Base-by-base conservation (phyloP, 2,888 invertebrate genomes). In the Leuctra nigra region DNA sequence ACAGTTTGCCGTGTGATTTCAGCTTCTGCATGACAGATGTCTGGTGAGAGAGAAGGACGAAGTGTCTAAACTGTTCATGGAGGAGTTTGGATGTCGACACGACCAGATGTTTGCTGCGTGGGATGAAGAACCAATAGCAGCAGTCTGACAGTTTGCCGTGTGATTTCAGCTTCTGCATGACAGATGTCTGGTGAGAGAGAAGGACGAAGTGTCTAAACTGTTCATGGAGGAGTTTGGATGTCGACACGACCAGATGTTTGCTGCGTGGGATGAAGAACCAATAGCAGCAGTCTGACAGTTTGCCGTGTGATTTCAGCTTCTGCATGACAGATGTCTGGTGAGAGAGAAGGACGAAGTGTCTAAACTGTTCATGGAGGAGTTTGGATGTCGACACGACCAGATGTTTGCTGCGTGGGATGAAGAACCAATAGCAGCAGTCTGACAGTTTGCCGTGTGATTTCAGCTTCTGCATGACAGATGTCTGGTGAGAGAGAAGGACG, bases 231-330 rank as follows among this genome's bases (percentile, higher is more conserved):
- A 88, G 67, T 87, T 88, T 72, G 83, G 83, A 0, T 72, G 74
- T 63, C 66, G 71, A 7, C 83, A 86, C 0, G 63, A 67, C 33
- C 78, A 83, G 38, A 69, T 87, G 53, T 88, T 82, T 69, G 64
- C 73, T 16, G 72, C 74, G 58, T 87, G 88, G 70, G 77, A 85
- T 58, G 74, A 74, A 58, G 72, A 76, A 35, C 84, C 87, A 0
- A 77, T 86, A 46, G 87, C 87, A 11, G 86, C 87, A 13, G 88
- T n/a, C n/a, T n/a, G n/a, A n/a, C n/a, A n/a, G n/a, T n/a, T n/a
- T n/a, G n/a, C n/a, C n/a, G n/a, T n/a, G n/a, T n/a, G 23, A 36
- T 63, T 66, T 36, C 58, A 69, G 71, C 68, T 65, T 11, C 64
- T 72, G n/a, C 71, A 72, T 63, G 81, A 84, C 66, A 72, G 78